These are phyloP conservation scores for Macheiramphus alcinus DNA, from an alignment of 2,113 vertebrate species.

Conservation along the genomic window DNA sequence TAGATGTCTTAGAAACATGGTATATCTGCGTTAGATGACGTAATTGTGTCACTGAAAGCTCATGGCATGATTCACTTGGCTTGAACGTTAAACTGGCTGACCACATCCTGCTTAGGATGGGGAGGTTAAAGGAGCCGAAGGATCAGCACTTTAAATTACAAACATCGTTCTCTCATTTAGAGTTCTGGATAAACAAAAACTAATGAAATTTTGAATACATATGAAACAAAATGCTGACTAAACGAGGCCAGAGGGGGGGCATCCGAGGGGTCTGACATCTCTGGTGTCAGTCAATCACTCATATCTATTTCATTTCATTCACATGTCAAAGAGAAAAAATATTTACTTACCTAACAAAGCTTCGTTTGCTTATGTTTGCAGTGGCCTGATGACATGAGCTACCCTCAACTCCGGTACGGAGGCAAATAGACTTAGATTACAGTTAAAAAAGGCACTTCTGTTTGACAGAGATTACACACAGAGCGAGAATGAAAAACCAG, in stretches of 20 bases:
- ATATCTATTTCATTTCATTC: slow-evolving; percentile 30
- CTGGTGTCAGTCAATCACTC: neutral
- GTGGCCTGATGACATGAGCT: slow-evolving; percentile 26
- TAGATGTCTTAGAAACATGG: neutral
- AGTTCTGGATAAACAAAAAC: slow-evolving; percentile 3
- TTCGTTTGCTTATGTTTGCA: neutral
- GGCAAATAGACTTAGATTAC: slow-evolving; percentile 1
- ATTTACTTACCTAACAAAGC: slow-evolving; percentile 26
- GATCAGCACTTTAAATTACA: neutral
- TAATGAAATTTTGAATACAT: neutral
- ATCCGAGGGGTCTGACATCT: neutral
- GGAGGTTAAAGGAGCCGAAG: neutral
- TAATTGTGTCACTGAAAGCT: neutral
- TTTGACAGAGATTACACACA: slow-evolving; percentile 27
- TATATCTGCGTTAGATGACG: neutral
- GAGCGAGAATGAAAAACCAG: neutral
- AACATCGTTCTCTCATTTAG: neutral
- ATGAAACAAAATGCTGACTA: slow-evolving; percentile 20
- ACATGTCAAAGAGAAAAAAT: slow-evolving; percentile 2
- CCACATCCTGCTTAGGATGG: neutral
- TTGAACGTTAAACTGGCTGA: neutral
- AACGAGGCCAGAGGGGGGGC: neutral
- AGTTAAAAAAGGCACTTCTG: slow-evolving; percentile 26
- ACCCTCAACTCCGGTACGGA: neutral
- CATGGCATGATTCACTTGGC: neutral